Evolutionary conservation across 1,140 invertebrate genomes (phyloP), one percentile per base, ranked within the genome.

Genomic region (Zaprionus lachaisei): DNA sequence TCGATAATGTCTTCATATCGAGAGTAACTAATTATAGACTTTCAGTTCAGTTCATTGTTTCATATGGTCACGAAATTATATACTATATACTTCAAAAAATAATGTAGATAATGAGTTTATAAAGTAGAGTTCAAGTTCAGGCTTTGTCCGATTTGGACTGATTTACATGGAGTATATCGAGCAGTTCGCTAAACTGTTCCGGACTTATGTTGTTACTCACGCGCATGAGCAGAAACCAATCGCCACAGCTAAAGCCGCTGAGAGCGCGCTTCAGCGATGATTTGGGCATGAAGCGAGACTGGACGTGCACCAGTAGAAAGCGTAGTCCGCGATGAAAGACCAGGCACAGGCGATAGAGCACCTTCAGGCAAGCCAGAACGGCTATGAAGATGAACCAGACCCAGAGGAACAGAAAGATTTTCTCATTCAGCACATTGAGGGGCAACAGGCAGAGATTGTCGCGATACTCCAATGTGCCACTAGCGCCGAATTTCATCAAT

Each of bases 371-470:
- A 1, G 96, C 95, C 7, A 97, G 61, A 20, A 95, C 79, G 14
- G 95, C 93, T 37, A 97, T 92, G 26, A 96, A 89, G 38, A 97
- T 94, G 60, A 97, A 95, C 97, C 97, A 98, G 90, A 97, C 95
- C 96, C 96, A 97, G 0, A 97, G 89, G 57, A 97, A 95, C 12
- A 96, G 94, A 80, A 96, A 97, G 57, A 97, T 95, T 89, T 97
- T 97, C 83, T 97, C 96, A 90, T 97, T 97, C 15, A 97, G 93
- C 70, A 97, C 95, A 82, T 97, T 97, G 11, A 97, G 81, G 0
- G 96, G 95, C 55, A 97, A 92, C 6, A 97, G 94, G 79, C 96
- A 97, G 0, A 97, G 93, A 11, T 94, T 94, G 77, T 97, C 96
- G 69, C 94, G 93, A 0, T 93, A 89, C 81, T 95, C 94, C 17